phyloP scores from a whole-genome alignment of 2,888 invertebrate species.

The Cataglyphis rosenhaueri region DNA sequence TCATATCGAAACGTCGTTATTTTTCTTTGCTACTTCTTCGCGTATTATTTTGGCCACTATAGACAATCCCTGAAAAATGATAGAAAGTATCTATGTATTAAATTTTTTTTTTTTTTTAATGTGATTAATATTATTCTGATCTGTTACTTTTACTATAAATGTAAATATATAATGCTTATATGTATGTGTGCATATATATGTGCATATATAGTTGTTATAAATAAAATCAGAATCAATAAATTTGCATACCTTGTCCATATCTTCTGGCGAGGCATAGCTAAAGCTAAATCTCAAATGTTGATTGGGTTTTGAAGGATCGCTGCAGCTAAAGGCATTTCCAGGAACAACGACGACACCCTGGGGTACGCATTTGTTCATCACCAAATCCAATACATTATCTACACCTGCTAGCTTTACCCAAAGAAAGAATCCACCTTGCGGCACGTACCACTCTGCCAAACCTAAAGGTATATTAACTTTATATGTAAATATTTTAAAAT shows the following conservation, averaged over 20 bases:
- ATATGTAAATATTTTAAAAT: not conserved
- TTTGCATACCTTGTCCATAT: constrained; percentile 87
- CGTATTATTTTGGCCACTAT: constrained; percentile 67
- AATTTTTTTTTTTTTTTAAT: not conserved
- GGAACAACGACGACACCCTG: constrained; percentile 90
- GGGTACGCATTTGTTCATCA: constrained; percentile 88
- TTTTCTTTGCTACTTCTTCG: constrained; percentile 52
- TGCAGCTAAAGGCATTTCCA: constrained; percentile 90
- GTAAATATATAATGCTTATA: not conserved
- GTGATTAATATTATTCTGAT: not conserved
- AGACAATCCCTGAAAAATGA: constrained; percentile 67
- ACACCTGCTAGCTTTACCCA: constrained; percentile 90
- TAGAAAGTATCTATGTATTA: not conserved
- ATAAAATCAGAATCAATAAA: not conserved
- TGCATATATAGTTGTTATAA: not conserved
- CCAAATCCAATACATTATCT: constrained; percentile 89
- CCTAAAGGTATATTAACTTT: constrained; percentile 81
- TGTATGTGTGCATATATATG: not conserved
- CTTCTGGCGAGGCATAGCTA: constrained; percentile 88
- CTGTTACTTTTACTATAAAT: not conserved
- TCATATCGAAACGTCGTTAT: not conserved
- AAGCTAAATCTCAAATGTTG: constrained; percentile 90
- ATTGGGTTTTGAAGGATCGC: constrained; percentile 87
- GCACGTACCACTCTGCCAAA: constrained; percentile 89
- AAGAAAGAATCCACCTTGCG: constrained; percentile 92